Base-by-base conservation (phyloP, 1,140 invertebrate genomes). In the Sminthurides bifidus region DNA sequence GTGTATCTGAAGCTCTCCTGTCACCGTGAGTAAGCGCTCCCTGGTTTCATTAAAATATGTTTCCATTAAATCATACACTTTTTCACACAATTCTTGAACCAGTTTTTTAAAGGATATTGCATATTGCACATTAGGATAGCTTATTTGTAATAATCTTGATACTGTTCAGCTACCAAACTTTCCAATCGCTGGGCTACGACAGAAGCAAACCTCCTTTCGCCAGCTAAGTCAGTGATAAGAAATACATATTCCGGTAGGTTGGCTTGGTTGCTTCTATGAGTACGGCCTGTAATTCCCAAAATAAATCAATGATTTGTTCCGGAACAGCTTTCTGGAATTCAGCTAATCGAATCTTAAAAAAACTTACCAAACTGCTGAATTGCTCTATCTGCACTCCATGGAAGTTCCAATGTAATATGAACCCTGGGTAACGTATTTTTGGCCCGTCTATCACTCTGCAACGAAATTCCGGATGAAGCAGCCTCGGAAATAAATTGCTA, bases 401-500 rank as follows among this genome's bases (percentile, higher is more conserved):
- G 95, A 64, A 99, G 72, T 72, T 99, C 95, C 17, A 99, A 69
- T 0, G 95, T 98, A 46, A 99, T 96, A 69, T 98, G 95, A 27
- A 98, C 92, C 61, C 95, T 77, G 55, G 92, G 74, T 65, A 84
- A 79, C 70, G 92, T 87, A 74, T 98, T 98, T 57, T 82, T 76
- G 14, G 83, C 93, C 67, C 92, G 77, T 53, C 92, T 74, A 73
- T 99, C 94, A 63, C 93, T 92, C 14, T 95, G 91, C 30, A 95
- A 70, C 1, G 92, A 95, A 65, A 96, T 96, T 72, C 95, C 95
- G 57, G 88, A 93, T 66, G 90, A 94, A 1, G 95, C 95, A 0
- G 95, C 95, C 74, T 98, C 95, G 0, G 93, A 98, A 57, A 99
- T 98, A 56, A n/a, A 99, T 97, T 24, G 95, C 94, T 33, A 98